phyloP scores from a whole-genome alignment of 2,113 vertebrate genomes.

The Cervus canadensis region DNA sequence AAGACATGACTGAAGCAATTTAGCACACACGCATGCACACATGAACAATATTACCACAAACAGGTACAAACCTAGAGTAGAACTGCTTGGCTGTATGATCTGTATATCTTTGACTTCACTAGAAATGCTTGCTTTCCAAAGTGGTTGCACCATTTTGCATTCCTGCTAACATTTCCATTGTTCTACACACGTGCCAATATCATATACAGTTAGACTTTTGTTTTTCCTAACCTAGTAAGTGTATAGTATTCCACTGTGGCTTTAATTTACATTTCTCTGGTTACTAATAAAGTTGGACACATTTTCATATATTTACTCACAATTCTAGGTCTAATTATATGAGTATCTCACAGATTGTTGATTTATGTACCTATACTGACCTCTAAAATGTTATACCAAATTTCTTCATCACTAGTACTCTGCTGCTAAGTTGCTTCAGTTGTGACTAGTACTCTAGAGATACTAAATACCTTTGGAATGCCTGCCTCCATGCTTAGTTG shows the following conservation, averaged over 20 bases:
- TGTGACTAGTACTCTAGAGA: neutral
- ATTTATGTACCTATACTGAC: neutral
- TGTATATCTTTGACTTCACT: neutral
- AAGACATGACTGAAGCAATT: too few species aligned
- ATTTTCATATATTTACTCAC: neutral
- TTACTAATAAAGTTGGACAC: neutral
- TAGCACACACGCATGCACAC: too few species aligned
- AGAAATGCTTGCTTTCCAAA: neutral
- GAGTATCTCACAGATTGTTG: neutral
- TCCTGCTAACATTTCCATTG: neutral
- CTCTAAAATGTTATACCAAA: neutral
- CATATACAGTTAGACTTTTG: neutral
- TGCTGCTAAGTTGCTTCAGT: too few species aligned
- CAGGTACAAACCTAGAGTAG: neutral
- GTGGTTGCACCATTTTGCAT: neutral
- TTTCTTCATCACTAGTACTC: neutral
- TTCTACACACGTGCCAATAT: neutral
- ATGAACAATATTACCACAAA: neutral
- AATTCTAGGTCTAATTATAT: constrained; percentile 8
- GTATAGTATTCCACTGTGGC: neutral
- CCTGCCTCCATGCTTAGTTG: too few species aligned
- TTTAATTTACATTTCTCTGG: neutral
- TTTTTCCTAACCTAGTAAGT: neutral
- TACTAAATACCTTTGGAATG: neutral
- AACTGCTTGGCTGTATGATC: neutral